Evolutionary conservation across 2,888 invertebrate genomes (phyloP), one percentile per base, ranked within the genome.

Genomic region (Thecocarcelia acutangulata): DNA sequence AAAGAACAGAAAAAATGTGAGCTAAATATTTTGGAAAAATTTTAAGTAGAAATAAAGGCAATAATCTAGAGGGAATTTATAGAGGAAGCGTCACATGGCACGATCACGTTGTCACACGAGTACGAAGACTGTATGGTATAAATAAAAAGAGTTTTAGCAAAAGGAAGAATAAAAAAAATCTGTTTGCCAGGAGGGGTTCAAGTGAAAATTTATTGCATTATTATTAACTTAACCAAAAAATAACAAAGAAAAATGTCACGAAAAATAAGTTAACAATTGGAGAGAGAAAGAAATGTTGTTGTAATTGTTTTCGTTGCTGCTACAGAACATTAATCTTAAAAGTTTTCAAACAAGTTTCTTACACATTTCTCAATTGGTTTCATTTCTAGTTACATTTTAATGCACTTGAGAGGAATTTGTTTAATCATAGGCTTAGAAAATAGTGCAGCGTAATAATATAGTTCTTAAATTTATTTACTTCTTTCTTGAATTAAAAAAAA

Each of bases 151-250:
- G 54, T 42, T 63, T 11, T 1, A 19, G 8, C 21, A 42, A 33
- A 46, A 50, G 24, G n/a, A 74, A 19, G 17, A 46, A 52, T 72
- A 37, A 68, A 78, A n/a, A 75, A 70, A 74, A 63, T 66, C 70
- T 78, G 33, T 59, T 50, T 78, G 81, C 77, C 81, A 77, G 69
- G 42, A 78, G 78, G 78, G 78, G 59, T 75, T 82, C 75, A 82
- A 78, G 78, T 82, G 82, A 78, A 70, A 82, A 82, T 82, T 82
- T 82, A 82, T 82, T 78, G 75, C 82, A 56, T 70, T 50, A 75
- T 75, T 76, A 81, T 81, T 81, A 81, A 79, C 78, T 73, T 73
- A 68, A 52, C 46, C 44, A 37, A 33, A 40, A 54, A 24, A 44
- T 28, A 19, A 13, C 0, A 24, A 17, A 28, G 19, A 52, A 37